Evolutionary conservation across 1,140 invertebrate species (phyloP).

Genomic region (Drosophila simulans): DNA sequence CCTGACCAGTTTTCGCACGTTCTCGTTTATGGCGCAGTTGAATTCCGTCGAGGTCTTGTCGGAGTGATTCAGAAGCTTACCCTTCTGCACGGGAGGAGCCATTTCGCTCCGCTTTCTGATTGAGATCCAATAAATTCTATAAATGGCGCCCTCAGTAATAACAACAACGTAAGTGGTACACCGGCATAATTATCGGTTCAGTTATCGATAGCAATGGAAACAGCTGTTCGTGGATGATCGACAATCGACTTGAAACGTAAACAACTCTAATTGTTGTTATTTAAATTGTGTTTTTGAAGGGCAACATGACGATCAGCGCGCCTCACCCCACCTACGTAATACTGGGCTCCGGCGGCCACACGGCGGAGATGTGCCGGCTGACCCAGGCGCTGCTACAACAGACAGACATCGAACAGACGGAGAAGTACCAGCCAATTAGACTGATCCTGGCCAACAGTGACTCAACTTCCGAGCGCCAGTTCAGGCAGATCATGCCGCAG

Average conservation of each 20-base stretch:
- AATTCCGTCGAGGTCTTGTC: constrained; percentile 3
- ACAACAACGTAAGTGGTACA: neutral
- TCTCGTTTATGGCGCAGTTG: constrained; percentile 27
- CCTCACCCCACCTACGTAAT: constrained; percentile 85
- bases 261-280: neutral
- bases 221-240: no score
- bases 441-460: constrained; percentile 94
- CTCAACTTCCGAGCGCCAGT: constrained; percentile 87
- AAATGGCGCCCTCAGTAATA: neutral
- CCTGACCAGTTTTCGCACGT: constrained; percentile 57
- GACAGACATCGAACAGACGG: constrained; percentile 86
- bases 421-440: constrained; percentile 84
- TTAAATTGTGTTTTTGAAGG: constrained; percentile 2
- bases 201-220: neutral
- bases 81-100: neutral
- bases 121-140: neutral
- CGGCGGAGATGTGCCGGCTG: constrained; percentile 93
- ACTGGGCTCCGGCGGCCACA: constrained; percentile 91
- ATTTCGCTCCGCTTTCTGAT: neutral
- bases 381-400: constrained; percentile 85
- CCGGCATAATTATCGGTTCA: neutral
- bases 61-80: no score
- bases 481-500: constrained; percentile 56
- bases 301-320: constrained; percentile 7
- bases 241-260: neutral